phyloP scores from a whole-genome alignment of 2,797 vertebrate genomes.

The Aplochiton taeniatus region DNA sequence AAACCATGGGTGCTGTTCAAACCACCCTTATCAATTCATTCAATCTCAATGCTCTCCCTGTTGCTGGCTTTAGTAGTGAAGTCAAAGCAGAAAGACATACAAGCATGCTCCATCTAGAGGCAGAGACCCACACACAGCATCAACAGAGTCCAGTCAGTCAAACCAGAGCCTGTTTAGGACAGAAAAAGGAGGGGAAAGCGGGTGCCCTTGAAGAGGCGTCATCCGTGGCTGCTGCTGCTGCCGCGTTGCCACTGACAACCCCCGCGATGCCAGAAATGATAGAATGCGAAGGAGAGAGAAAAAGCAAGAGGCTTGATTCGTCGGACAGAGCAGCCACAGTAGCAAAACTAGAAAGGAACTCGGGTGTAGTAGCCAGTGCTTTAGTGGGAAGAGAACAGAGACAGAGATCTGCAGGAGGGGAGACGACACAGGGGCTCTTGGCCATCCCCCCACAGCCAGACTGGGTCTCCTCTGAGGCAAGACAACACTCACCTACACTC shows the following conservation, averaged over 20 bases:
- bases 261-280: conserved; percentile 77
- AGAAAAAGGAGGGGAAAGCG: conserved; percentile 43
- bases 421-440: conserved; percentile 38
- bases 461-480: conserved; percentile 56
- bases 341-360: conserved; percentile 47
- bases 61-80: conserved; percentile 35
- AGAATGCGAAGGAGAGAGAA: conserved; percentile 71
- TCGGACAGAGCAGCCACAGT: conserved; percentile 52
- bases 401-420: conserved; percentile 46
- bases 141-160: conserved; percentile 47
- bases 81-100: conserved; percentile 47
- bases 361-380: conserved; percentile 41
- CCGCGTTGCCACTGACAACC: conserved; percentile 80
- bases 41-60: conserved; percentile 15
- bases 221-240: conserved; percentile 58
- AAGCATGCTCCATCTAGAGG: conserved; percentile 48
- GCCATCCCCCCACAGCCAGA: conserved; percentile 43
- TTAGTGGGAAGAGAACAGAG: conserved; percentile 43
- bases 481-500: conserved; percentile 57
- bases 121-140: conserved; percentile 38
- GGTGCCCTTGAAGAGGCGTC: conserved; percentile 72
- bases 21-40: conserved; percentile 47
- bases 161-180: conserved; percentile 65
- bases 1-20: conserved; percentile 50
- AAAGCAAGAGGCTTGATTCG: conserved; percentile 64